Percentiles rank a stretch among this genome's conserved stretches.
Conservation (phyloP, 2,888 invertebrate species). For the Campoplex nolae region DNA sequence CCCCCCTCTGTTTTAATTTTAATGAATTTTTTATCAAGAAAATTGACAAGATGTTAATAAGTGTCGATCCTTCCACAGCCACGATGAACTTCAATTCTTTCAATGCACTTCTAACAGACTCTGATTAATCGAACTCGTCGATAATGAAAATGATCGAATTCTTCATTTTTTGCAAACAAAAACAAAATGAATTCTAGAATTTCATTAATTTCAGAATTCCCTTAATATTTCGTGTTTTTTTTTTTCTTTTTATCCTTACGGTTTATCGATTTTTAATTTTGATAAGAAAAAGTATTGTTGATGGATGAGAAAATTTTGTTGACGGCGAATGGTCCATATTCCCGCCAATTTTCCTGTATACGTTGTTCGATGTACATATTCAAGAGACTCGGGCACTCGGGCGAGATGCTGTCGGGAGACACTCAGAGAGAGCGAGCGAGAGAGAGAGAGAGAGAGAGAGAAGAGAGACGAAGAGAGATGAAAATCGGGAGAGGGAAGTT, state of each 20-base stretch:
- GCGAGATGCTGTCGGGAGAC: slow-evolving; percentile 19
- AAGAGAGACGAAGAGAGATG: slow-evolving; percentile 50
- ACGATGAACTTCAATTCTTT: background rate
- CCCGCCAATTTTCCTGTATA: background rate
- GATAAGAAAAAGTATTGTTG: background rate
- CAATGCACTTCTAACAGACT: background rate
- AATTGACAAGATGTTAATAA: background rate
- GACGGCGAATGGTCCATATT: slow-evolving; percentile 1
- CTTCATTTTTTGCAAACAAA: background rate
- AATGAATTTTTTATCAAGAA: background rate
- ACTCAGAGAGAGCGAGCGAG: slow-evolving; percentile 27
- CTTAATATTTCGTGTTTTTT: background rate
- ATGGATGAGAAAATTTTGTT: background rate
- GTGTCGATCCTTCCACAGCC: no score
- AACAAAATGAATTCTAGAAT: background rate
- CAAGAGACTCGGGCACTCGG: slow-evolving; percentile 34
- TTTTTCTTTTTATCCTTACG: background rate
- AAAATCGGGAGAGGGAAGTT: slow-evolving; percentile 51
- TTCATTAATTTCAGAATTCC: background rate
- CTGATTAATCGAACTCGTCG: background rate
- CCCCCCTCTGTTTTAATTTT: background rate
- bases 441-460: slow-evolving; percentile 45
- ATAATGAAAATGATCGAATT: background rate
- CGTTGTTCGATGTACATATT: slow-evolving; percentile 16
- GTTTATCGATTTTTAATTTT: background rate